Base-by-base conservation (phyloP, 1,140 invertebrate species). In the Orius insidiosus region DNA sequence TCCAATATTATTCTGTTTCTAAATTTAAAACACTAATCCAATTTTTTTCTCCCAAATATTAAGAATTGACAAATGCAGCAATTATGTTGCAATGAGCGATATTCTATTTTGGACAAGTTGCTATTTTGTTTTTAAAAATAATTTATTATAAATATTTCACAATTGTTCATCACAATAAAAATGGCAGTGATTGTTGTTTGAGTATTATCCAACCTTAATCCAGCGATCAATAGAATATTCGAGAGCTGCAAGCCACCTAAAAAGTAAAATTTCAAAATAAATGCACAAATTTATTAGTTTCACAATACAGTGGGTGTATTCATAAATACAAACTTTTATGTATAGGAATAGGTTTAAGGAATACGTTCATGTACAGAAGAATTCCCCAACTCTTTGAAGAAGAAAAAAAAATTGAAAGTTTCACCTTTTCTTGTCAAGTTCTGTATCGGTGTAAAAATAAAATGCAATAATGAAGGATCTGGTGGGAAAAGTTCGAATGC, bases 171-270 rank as follows among this genome's bases (percentile, higher is more conserved):
- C 45, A 46, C 45, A 38, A 46, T 35, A 14, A 19, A 31, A 41
- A 16, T 51, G 49, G 49, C 49, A 51, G 49, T 51, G 49, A 16
- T 41, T 4, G 9, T 43, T 45, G 11, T 14, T 11, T 33, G 39
- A 41, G 11, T 38, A 60, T 81, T 76, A 83, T 67, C 77, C 79
- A 59, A 88, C 79, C 68, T 89, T 88, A 60, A 95, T 85, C 90
- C 90, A 96, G 55, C 87, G 72, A 65, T 93, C 87, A 60, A 96
- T 93, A 37, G 89, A 93, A 60, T 90, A 93, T 63, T 92, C 87
- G 55, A 95, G 63, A 40, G 88, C 86, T 47, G 86, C 85, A 56
- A 94, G 72, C 90, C 90, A 96, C 59, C 89, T 94, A 64, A 24
- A 40, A 40, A 18, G 2, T n/a, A 19, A 10, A 11, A 39, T 16